Conservation (phyloP, 2,113 vertebrate species). For the Gorsachius goisagi region DNA sequence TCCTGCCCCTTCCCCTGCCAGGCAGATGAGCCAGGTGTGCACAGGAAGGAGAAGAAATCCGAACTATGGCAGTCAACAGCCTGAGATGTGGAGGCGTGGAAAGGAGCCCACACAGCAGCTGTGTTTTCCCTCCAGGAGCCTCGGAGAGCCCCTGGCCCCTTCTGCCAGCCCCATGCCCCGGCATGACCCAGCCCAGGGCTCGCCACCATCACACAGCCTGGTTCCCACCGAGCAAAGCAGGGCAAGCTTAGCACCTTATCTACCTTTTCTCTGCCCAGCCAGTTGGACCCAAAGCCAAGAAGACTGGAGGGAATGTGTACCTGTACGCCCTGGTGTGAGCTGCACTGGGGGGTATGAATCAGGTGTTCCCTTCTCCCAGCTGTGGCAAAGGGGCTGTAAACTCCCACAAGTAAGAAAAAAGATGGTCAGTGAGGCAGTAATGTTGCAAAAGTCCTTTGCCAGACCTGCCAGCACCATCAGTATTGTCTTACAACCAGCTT, state of each 20-base stretch:
- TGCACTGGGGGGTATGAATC: no score
- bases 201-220: background rate
- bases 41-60: background rate
- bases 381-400: background rate
- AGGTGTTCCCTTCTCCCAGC: rapidly evolving
- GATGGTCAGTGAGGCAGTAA: rapidly evolving
- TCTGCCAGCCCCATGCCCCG: background rate
- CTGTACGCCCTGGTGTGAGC: background rate
- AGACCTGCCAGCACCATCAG: background rate
- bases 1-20: background rate
- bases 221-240: background rate
- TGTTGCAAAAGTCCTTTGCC: background rate
- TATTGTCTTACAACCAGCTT: background rate
- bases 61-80: background rate
- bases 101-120: background rate
- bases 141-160: background rate
- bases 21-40: background rate
- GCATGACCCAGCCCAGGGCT: background rate
- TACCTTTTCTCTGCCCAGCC: background rate
- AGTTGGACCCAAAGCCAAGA: background rate
- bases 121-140: background rate
- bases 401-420: background rate
- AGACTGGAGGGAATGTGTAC: background rate
- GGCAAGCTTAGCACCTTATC: background rate
- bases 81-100: background rate